A percentile compares a stretch with the other conserved stretches of the same genome.
phyloP scores from a whole-genome alignment of 2,797 vertebrate genomes.

The Moxostoma hubbsi region DNA sequence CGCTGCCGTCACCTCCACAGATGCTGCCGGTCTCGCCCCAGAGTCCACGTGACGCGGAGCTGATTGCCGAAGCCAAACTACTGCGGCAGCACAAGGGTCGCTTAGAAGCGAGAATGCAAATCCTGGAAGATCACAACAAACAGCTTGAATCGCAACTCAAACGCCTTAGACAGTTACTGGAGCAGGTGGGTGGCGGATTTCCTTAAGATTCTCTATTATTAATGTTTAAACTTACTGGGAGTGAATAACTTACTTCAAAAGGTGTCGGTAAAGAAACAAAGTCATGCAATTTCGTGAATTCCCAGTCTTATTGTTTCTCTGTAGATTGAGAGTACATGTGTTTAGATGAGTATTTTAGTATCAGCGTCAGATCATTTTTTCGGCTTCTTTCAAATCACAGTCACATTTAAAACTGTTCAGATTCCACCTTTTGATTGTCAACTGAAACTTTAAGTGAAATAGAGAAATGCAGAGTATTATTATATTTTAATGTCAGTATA shows the following conservation, averaged over 20 bases:
- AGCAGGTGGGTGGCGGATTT: conserved; percentile 80
- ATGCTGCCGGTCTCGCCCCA: conserved; percentile 93
- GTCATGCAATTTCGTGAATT: neutral
- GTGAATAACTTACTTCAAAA: neutral
- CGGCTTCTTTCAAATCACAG: conserved; percentile 1
- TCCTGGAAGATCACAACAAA: conserved; percentile 98
- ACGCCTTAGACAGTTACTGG: conserved; percentile 93
- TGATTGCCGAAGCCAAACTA: conserved; percentile 96
- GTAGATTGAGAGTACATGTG: neutral
- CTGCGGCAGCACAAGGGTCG: conserved; percentile 98
- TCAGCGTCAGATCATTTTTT: neutral
- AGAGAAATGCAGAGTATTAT: neutral
- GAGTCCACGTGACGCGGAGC: conserved; percentile 93
- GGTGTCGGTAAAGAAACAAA: neutral
- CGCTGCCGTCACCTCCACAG: conserved; percentile 94
- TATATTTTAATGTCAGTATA: neutral
- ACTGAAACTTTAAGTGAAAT: neutral
- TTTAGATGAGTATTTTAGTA: neutral
- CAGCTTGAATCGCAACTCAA: conserved; percentile 97
- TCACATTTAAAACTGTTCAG: neutral
- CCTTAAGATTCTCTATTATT: conserved; percentile 7
- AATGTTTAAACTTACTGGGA: neutral
- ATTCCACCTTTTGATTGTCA: conserved; percentile 29
- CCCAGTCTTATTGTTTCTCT: neutral
- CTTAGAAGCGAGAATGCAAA: conserved; percentile 98